A percentile compares a stretch with the other conserved stretches of the same genome.
Conservation (phyloP, 2,888 invertebrate species). For the Adela reaumurella region DNA sequence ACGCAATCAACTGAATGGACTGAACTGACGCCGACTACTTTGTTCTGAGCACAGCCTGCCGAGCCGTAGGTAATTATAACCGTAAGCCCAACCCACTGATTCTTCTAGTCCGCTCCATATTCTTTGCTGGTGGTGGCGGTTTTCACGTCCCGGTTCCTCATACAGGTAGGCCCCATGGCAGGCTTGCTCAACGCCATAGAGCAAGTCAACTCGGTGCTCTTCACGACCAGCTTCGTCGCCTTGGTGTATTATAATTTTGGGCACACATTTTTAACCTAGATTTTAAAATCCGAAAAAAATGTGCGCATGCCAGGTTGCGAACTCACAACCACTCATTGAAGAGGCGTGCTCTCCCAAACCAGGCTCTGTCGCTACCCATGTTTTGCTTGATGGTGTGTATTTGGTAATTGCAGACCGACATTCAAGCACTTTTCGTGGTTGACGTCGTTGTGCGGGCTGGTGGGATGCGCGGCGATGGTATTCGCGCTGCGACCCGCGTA, state of each 20-base stretch:
- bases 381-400: too few relatives aligned
- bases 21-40: slow-evolving; percentile 60
- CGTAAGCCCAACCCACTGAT: too few relatives aligned
- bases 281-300: too few relatives aligned
- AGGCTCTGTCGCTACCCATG: too few relatives aligned
- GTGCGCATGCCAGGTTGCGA: too few relatives aligned
- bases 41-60: too few relatives aligned
- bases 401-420: slow-evolving; percentile 77
- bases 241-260: too few relatives aligned
- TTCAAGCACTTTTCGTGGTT: slow-evolving; percentile 96
- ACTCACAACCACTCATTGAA: too few relatives aligned
- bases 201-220: slow-evolving; percentile 88
- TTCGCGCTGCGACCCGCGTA: slow-evolving; percentile 90
- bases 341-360: too few relatives aligned
- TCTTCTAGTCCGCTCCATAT: too few relatives aligned
- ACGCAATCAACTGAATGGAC: slow-evolving; percentile 92
- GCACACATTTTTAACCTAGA: too few relatives aligned
- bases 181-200: slow-evolving; percentile 96
- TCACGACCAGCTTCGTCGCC: slow-evolving; percentile 93
- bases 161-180: slow-evolving; percentile 84
- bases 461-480: slow-evolving; percentile 89
- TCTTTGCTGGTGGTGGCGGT: slow-evolving; percentile 42
- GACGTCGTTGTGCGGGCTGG: slow-evolving; percentile 81
- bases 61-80: too few relatives aligned
- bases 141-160: slow-evolving; percentile 67